Evolutionary conservation across 2,888 invertebrate genomes (phyloP).

Genomic region (Archips xylosteana): DNA sequence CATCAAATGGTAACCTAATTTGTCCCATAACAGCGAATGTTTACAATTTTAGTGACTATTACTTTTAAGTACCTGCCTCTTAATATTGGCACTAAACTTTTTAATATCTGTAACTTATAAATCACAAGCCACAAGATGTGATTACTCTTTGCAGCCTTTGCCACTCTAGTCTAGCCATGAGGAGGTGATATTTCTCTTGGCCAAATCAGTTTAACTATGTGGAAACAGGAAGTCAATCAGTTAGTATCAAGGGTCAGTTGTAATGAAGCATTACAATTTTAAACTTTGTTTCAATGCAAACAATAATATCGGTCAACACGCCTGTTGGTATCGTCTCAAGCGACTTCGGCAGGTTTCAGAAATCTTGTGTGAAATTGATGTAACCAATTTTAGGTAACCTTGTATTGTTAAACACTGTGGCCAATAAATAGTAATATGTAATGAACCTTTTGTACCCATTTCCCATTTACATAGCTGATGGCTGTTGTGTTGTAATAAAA

Average conservation of each 20-base stretch:
- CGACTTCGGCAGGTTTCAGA: conserved; percentile 24
- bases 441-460: conserved; percentile 81
- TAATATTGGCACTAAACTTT: not conserved
- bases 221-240: not conserved
- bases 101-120: not conserved
- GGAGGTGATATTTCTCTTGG: not conserved
- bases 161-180: not conserved
- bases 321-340: not conserved
- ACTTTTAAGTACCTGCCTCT: not conserved
- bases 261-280: not conserved
- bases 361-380: conserved; percentile 58
- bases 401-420: conserved; percentile 77
- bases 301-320: not conserved
- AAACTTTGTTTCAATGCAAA: not conserved
- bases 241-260: not conserved
- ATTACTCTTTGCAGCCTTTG: not conserved
- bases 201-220: not conserved
- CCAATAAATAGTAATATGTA: conserved; percentile 79
- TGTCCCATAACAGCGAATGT: not conserved
- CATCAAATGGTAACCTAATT: not conserved
- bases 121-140: not conserved
- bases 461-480: conserved; percentile 80
- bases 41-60: not conserved
- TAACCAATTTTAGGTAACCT: conserved; percentile 64
- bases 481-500: conserved; percentile 71